Base-by-base conservation (phyloP, 2,888 invertebrate species). In the Drosophila lutescens region DNA sequence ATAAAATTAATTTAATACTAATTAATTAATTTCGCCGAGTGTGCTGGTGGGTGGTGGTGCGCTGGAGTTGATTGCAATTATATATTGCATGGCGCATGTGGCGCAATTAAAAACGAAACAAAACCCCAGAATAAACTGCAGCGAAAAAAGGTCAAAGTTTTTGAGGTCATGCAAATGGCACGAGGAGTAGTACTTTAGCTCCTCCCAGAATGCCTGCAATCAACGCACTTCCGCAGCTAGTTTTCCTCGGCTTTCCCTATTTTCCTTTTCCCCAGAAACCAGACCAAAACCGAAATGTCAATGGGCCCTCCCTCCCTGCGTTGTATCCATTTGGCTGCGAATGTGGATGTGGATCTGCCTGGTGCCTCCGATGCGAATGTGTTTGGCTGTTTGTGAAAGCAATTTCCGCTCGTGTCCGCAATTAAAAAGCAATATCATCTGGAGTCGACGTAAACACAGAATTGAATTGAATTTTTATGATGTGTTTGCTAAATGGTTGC, bases 361-460 rank as follows among this genome's bases (percentile, higher is more conserved):
- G 17, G 61, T 53, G 65, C 17, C 49, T 72, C 43, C 53, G 55
- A 63, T 74, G 57, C 53, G 58, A 50, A 59, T 54, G 30, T 66
- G 70, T 56, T 51, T 50, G 46, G 41, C 69, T 55, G 73, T 65
- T 55, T 75, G 66, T 72, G 76, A 85, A 81, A 76, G 82, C 86
- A 89, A 90, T 89, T 89, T 89, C 85, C 89, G 80, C 80, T 79
- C 80, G 79, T 85, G 85, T 79, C 90, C 86, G 86, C 90, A 90
- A 90, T 90, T 90, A 90, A 90, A 88, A 87, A 89, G 88, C 88
- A 86, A 89, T 89, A 88, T 78, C 80, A 81, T 75, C 61, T 76
- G 49, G 58, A 74, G 74, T 59, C 76, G 69, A 77, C 79, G 73
- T 76, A 78, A 85, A 79, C 77, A 77, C 77, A 80, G 80, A 79